A percentile compares a stretch with the other conserved stretches of the same genome.
These are phyloP conservation scores for Hydriomena furcata DNA, from an alignment of 2,888 invertebrate genomes.

Conservation along the genomic window DNA sequence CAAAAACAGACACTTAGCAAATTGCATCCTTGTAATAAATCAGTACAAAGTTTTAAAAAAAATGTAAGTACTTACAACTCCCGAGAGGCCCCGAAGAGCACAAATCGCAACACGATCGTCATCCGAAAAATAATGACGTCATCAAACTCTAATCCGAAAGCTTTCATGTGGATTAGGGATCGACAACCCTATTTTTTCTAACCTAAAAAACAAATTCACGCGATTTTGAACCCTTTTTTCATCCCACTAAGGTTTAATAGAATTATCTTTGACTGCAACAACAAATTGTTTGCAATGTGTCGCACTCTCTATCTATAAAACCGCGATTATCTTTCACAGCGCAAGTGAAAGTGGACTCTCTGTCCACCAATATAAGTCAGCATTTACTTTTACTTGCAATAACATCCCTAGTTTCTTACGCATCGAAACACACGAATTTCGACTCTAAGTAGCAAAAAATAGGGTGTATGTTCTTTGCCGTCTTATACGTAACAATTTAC, in stretches of 20 bases:
- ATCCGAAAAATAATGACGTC: constrained; percentile 82
- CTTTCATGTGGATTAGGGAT: constrained; percentile 81
- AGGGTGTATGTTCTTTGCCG: constrained; percentile 38
- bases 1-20: constrained; percentile 39
- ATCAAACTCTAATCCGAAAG: constrained; percentile 83
- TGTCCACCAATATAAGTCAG: constrained; percentile 1
- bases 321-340: constrained; percentile 45
- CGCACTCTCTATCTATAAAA: constrained; percentile 51
- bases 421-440: constrained; percentile 10
- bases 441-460: background rate
- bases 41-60: constrained; percentile 52
- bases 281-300: constrained; percentile 32
- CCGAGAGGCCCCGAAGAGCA: constrained; percentile 53
- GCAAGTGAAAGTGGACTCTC: constrained; percentile 42
- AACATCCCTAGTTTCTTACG: background rate
- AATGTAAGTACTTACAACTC: constrained; percentile 44
- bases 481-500: background rate
- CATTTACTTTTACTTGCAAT: constrained; percentile 6
- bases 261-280: constrained; percentile 8
- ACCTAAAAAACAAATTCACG: background rate
- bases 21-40: constrained; percentile 67
- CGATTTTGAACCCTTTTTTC: constrained; percentile 42
- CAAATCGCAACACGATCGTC: constrained; percentile 77
- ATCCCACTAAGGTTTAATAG: constrained; percentile 12
- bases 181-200: constrained; percentile 38